Base-by-base conservation (phyloP, 1,140 invertebrate species). In the Drosophila lini region DNA sequence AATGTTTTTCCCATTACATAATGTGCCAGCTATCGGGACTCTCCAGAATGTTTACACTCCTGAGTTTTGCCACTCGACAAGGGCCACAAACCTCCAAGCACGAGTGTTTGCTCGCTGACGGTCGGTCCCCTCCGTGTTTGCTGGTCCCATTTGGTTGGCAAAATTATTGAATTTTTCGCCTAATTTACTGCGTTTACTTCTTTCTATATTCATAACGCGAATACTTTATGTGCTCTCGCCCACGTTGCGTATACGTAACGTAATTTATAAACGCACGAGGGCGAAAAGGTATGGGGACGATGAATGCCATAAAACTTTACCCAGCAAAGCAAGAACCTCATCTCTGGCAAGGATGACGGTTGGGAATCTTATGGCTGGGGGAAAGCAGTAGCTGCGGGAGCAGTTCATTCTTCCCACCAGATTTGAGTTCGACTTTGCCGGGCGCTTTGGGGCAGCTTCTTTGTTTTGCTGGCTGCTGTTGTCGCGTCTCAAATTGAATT, bases 231-330 rank as follows among this genome's bases (percentile, higher is more conserved):
- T 56, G 75, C 45, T 60, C 57, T 82, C 55, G 67, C 74, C 59
- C 83, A 82, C 79, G 71, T 67, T 88, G 76, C 80, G 83, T 86
- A 88, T 86, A 88, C 83, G 83, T 74, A 86, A 88, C 71, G 63
- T 82, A 82, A 86, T 88, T 86, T 86, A 86, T 76, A 86, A 67
- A 65, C 32, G 28, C 74, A 76, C 55, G 22, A 40, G 13, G 32
- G 61, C 2, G 19, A 16, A 11, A 31, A 7, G 19, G 4, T 11
- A 34, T 42, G 41, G 41, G 19, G 36, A 11, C 31, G 31, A 15
- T 38, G 36, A 38, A 55, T 47, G 55, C 68, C 74, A 61, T 77
- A 67, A 80, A 81, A 81, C 60, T 78, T 75, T 67, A 19, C 63
- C 62, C 65, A 42, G 75, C 16, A 53, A 70, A 45, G 42, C 63